Evolutionary conservation across 2,888 invertebrate species (phyloP).

Genomic region (Nomada ruficornis): DNA sequence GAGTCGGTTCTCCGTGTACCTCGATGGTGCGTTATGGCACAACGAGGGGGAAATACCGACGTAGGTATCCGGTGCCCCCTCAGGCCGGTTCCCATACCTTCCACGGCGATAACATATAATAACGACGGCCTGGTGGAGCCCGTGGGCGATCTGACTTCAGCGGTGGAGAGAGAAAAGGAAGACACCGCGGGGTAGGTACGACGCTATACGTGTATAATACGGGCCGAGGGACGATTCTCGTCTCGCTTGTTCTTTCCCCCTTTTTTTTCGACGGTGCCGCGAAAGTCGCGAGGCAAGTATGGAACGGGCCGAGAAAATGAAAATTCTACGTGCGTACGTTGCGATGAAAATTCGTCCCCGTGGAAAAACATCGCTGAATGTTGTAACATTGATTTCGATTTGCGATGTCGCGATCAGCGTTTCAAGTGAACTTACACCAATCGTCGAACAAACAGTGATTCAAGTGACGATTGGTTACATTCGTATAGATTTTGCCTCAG

Average conservation of each 20-base stretch:
- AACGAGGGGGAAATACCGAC: slow-evolving; percentile 73
- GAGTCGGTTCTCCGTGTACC: slow-evolving; percentile 65
- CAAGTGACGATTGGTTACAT: too few species aligned
- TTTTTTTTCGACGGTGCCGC: slow-evolving; percentile 42
- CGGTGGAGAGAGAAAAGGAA: slow-evolving; percentile 69
- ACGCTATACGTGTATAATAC: slow-evolving; percentile 40
- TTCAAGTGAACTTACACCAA: too few species aligned
- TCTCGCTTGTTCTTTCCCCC: slow-evolving; percentile 23
- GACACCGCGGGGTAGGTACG: slow-evolving; percentile 68
- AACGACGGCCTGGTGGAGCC: slow-evolving; percentile 81
- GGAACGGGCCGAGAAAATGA: slow-evolving; percentile 54
- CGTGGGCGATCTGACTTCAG: slow-evolving; percentile 80
- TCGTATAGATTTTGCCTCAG: too few species aligned
- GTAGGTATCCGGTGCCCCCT: slow-evolving; percentile 73
- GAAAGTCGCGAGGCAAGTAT: slow-evolving; percentile 34
- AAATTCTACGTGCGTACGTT: slow-evolving; percentile 51
- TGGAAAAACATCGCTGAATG: slow-evolving; percentile 4
- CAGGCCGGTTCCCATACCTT: slow-evolving; percentile 82
- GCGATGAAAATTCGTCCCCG: neutral
- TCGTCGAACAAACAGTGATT: too few species aligned
- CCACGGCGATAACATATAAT: slow-evolving; percentile 83
- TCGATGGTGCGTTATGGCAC: slow-evolving; percentile 78
- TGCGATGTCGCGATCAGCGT: too few species aligned
- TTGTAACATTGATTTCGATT: neutral
- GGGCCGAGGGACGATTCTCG: slow-evolving; percentile 25